These are phyloP conservation scores for Chlorodrepanis virens DNA, from an alignment of 2,113 vertebrate genomes.

Conservation along the genomic window DNA sequence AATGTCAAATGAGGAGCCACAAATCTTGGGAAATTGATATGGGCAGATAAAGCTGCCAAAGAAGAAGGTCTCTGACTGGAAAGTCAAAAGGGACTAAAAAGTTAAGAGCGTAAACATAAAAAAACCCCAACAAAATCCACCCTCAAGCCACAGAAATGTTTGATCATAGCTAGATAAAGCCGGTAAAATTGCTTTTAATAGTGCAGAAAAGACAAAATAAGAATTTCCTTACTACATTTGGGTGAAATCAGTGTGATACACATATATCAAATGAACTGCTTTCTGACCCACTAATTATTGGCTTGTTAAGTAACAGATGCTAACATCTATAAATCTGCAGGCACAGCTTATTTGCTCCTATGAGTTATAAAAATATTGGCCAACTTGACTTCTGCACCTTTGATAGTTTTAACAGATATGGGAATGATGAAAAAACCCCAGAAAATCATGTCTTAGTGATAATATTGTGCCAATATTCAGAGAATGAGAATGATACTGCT, in stretches of 20 bases:
- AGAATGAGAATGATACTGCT: neutral
- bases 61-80: neutral
- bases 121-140: accelerated
- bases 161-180: neutral
- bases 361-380: neutral
- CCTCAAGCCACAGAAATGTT: neutral
- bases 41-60: neutral
- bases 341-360: neutral
- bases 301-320: neutral
- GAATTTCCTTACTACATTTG: neutral
- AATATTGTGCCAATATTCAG: neutral
- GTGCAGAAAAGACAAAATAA: neutral
- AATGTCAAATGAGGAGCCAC: neutral
- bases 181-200: neutral
- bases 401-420: neutral
- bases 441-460: neutral
- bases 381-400: neutral
- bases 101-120: neutral
- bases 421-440: neutral
- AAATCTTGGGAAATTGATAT: neutral
- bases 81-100: neutral
- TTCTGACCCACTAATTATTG: neutral
- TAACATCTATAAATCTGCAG: neutral
- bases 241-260: neutral
- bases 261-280: neutral